phyloP scores from a whole-genome alignment of 2,113 vertebrate genomes.

The Anguilla rostrata region DNA sequence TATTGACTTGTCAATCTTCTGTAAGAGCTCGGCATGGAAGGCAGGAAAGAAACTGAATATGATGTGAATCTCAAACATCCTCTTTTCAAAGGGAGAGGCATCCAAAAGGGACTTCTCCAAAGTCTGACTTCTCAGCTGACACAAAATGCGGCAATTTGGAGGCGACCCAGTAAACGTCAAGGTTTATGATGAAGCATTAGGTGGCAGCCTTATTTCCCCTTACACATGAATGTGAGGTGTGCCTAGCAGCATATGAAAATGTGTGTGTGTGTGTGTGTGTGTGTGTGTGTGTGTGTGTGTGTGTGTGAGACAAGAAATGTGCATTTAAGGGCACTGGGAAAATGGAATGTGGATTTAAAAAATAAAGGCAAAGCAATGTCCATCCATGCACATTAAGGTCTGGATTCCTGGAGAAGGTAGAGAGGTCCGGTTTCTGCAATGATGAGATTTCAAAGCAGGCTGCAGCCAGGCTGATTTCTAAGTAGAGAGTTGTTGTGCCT shows the following conservation, averaged over 20 bases:
- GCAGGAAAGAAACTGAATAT: neutral
- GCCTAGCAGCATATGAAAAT: neutral
- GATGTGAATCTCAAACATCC: neutral
- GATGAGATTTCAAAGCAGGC: neutral
- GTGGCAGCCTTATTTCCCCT: neutral
- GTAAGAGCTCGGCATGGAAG: neutral
- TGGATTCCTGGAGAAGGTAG: neutral
- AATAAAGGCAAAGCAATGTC: neutral
- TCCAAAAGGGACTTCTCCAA: neutral
- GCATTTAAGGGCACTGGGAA: neutral
- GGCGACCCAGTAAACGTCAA: neutral
- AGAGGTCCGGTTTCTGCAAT: neutral
- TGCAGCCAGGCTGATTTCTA: neutral
- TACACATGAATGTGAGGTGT: neutral
- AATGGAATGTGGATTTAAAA: neutral
- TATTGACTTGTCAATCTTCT: neutral
- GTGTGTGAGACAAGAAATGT: neutral
- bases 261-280: no score
- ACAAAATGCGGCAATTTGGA: conserved; percentile 4
- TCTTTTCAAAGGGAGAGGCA: neutral
- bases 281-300: no score
- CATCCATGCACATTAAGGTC: neutral
- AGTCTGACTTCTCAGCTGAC: neutral
- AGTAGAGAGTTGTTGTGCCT: neutral
- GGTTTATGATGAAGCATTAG: conserved; percentile 2